phyloP scores from a whole-genome alignment of 2,797 vertebrate genomes.

The Eulemur mongoz region DNA sequence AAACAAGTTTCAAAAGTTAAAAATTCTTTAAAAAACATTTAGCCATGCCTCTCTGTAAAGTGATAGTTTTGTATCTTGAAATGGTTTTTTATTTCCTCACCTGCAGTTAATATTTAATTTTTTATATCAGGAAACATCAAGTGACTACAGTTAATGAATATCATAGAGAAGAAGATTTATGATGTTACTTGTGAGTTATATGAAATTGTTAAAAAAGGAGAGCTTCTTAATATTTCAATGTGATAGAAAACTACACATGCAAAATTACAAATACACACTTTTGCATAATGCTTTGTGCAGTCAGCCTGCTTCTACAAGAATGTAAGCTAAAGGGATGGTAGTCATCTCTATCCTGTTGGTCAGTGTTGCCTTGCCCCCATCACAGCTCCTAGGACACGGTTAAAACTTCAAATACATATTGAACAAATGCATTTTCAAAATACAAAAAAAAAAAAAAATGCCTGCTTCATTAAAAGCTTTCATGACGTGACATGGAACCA shows the following conservation, averaged over 20 bases:
- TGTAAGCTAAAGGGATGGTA: background rate
- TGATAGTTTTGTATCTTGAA: background rate
- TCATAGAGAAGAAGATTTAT: background rate
- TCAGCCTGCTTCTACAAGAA: background rate
- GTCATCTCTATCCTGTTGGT: background rate
- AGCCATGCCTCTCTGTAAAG: background rate
- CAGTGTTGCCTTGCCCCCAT: accelerated
- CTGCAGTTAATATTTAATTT: background rate
- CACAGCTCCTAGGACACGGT: background rate
- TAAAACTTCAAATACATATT: background rate
- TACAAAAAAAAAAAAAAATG: background rate
- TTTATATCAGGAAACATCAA: background rate
- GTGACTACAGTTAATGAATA: background rate
- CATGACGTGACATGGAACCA: background rate
- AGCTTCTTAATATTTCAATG: background rate
- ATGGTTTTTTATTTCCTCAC: background rate
- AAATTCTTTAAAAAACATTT: background rate
- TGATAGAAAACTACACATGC: background rate
- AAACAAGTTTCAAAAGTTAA: background rate
- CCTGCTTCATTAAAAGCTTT: background rate
- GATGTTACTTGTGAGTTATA: background rate
- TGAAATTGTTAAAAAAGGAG: background rate
- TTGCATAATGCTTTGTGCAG: background rate
- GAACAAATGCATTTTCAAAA: background rate
- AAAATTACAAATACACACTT: background rate